Base-by-base conservation (phyloP, 2,888 invertebrate genomes). In the Crioceris asparagi region DNA sequence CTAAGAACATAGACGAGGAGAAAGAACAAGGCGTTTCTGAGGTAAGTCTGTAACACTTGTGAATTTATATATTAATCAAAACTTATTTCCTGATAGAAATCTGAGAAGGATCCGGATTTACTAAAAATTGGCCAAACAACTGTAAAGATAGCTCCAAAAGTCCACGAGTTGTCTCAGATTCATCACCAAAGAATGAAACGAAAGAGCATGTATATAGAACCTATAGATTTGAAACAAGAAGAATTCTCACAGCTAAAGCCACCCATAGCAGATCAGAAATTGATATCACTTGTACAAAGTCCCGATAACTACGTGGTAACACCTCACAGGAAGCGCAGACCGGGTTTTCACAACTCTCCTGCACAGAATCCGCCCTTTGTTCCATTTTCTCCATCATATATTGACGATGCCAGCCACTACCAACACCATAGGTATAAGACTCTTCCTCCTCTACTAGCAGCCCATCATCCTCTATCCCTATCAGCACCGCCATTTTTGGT, bases 361-460 rank as follows among this genome's bases (percentile, higher is more conserved):
- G 82, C 84, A 45, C 86, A 87, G 59, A 86, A 87, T 65, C 83
- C 85, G 43, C 84, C 87, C 25, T 87, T 87, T 57, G 84, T 86
- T 47, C 83, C 86, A 40, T 85, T 83, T 59, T 77, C 79, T 49
- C 81, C 80, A 37, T 79, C 79, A 48, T 79, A 82, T 56, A 69
- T 82, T 50, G 82, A 83, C 60, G 82, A 82, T 57, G 73, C 79
- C 55, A 68, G 71, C 12, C 72, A 74, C 46, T 62, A 74, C 47
- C 72, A 72, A 45, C 70, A 73, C 46, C 72, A 73, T 47, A 69
- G 79, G 48, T 75, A 78, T 52, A 73, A 75, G 40, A 62, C 53
- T 56, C 64, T 61, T 54, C 67, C 59, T 57, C 65, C 77, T 29
- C 66, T 74, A 32, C 66, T 75, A 39, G 75, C 74, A 19, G 74